phyloP scores from a whole-genome alignment of 2,113 vertebrate species.

The Callipepla californica region DNA sequence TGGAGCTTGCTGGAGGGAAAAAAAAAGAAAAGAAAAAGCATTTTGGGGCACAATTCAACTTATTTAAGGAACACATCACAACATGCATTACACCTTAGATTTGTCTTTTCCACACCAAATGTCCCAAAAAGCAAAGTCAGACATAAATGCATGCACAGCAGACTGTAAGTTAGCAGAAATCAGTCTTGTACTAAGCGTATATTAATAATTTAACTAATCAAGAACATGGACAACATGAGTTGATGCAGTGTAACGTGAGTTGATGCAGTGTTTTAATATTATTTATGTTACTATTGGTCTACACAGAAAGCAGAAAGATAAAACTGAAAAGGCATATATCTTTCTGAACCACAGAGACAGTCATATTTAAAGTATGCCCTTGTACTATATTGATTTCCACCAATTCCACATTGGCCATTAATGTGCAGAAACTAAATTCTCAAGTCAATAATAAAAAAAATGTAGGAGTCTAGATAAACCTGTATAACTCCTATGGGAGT shows the following conservation, averaged over 20 bases:
- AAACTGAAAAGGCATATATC: conserved; percentile 37
- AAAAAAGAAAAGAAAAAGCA: too few relatives aligned
- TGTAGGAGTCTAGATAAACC: not conserved
- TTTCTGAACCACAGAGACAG: not conserved
- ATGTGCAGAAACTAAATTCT: conserved; percentile 1
- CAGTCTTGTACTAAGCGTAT: not conserved
- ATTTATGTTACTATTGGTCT: conserved; percentile 21
- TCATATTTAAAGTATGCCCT: not conserved
- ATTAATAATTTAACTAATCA: conserved; percentile 56
- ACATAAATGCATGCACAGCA: conserved; percentile 4
- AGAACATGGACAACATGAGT: not conserved
- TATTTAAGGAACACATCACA: not conserved
- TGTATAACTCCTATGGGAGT: not conserved
- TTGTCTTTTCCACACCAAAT: not conserved
- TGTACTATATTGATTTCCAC: not conserved
- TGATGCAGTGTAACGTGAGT: conserved; percentile 11
- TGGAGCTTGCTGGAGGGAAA: not conserved
- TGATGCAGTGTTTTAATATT: conserved; percentile 18
- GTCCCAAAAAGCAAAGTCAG: not conserved
- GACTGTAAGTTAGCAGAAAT: conserved; percentile 20
- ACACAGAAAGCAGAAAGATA: not conserved
- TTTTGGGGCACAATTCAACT: not conserved
- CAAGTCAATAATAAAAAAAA: not conserved
- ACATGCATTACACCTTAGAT: not conserved
- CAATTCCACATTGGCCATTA: not conserved